phyloP scores from a whole-genome alignment of 2,888 invertebrate species.

The Selenia dentaria region DNA sequence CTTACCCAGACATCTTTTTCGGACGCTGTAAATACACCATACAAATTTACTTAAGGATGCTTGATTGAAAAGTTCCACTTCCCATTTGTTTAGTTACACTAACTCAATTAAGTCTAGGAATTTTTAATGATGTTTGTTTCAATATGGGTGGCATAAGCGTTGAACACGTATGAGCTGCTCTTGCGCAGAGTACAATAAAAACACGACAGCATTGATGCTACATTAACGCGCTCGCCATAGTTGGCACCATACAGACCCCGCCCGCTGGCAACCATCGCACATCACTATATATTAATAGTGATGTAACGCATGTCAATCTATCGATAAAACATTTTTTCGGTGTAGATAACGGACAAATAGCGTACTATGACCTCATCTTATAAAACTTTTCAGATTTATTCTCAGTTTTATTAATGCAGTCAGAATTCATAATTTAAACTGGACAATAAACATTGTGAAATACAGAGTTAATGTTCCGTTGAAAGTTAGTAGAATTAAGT shows the following conservation, averaged over 20 bases:
- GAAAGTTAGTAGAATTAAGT: slow-evolving; percentile 24
- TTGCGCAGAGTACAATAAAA: slow-evolving; percentile 68
- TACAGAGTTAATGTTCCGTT: slow-evolving; percentile 23
- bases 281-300: slow-evolving; percentile 63
- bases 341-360: slow-evolving; percentile 19
- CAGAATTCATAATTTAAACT: not conserved
- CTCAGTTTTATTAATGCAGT: not conserved
- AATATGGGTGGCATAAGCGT: slow-evolving; percentile 62
- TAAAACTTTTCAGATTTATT: not conserved
- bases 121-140: slow-evolving; percentile 29
- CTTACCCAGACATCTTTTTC: slow-evolving; percentile 10
- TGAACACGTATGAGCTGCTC: slow-evolving; percentile 46
- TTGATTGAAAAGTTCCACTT: slow-evolving; percentile 1
- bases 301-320: slow-evolving; percentile 50
- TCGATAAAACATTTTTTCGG: slow-evolving; percentile 50
- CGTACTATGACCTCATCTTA: slow-evolving; percentile 7
- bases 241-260: slow-evolving; percentile 75
- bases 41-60: slow-evolving; percentile 2
- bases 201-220: slow-evolving; percentile 65
- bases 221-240: slow-evolving; percentile 82
- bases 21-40: slow-evolving; percentile 2
- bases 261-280: slow-evolving; percentile 64
- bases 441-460: slow-evolving; percentile 6
- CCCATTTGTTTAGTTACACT: not conserved
- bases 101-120: slow-evolving; percentile 10